phyloP scores from a whole-genome alignment of 2,797 vertebrate species.

The Pogoniulus pusillus region DNA sequence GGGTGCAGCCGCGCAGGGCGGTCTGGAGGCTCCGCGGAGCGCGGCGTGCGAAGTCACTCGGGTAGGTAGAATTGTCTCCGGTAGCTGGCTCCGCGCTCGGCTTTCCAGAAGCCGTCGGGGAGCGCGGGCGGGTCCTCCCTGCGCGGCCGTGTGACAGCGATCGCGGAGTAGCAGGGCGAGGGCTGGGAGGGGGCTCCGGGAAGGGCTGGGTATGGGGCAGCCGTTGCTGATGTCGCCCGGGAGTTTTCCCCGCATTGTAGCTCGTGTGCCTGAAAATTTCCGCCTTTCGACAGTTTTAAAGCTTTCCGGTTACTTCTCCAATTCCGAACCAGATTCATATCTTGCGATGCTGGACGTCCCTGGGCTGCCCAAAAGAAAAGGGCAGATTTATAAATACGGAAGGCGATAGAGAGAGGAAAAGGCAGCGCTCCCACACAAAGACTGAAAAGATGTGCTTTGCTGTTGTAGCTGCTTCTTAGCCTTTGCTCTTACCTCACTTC shows the following conservation, averaged over 20 bases:
- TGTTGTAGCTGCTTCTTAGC: background rate
- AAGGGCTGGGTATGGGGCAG: background rate
- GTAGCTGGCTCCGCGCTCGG: background rate
- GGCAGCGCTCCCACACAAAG: background rate
- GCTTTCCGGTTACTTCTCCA: background rate
- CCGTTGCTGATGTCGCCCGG: background rate
- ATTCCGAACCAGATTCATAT: background rate
- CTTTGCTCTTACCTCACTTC: background rate
- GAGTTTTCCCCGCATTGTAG: background rate
- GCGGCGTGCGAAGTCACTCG: background rate
- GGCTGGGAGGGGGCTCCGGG: background rate
- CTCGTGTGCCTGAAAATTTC: accelerated
- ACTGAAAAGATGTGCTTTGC: background rate
- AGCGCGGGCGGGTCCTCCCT: background rate
- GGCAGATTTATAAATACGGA: background rate
- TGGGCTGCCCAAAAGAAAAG: background rate
- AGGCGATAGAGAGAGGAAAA: background rate
- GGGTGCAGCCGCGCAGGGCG: background rate
- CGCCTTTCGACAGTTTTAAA: background rate
- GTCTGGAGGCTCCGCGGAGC: background rate
- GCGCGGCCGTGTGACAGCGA: background rate
- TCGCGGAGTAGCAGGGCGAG: background rate
- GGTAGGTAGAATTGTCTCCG: background rate
- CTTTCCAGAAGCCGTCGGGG: background rate
- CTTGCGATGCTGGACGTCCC: background rate